These are phyloP conservation scores for Trissoscelio sp. DNA, from an alignment of 2,888 invertebrate genomes.

Conservation along the genomic window DNA sequence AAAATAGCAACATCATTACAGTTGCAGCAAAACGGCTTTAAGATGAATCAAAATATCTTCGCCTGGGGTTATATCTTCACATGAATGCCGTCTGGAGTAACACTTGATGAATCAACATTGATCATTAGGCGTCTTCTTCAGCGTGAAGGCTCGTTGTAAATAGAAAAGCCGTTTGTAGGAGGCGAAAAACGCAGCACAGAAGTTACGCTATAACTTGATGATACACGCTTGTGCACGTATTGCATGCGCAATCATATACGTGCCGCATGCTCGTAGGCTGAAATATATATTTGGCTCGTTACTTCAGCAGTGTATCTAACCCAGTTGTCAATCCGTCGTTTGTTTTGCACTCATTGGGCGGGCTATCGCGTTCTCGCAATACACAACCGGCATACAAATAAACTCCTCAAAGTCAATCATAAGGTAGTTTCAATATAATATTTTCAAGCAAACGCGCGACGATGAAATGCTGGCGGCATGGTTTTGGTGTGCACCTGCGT, in stretches of 20 bases:
- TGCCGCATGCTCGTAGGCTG: slow-evolving; percentile 46
- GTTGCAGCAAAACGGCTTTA: slow-evolving; percentile 3
- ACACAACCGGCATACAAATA: slow-evolving; percentile 76
- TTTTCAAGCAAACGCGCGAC: slow-evolving; percentile 52
- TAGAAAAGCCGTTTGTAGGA: slow-evolving; percentile 18
- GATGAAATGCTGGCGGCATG: slow-evolving; percentile 27
- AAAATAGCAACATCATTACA: slow-evolving; percentile 10
- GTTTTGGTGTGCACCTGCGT: slow-evolving; percentile 16
- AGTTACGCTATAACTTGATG: slow-evolving; percentile 60
- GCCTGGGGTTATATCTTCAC: slow-evolving; percentile 16
- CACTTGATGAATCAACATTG: slow-evolving; percentile 56
- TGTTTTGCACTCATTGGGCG: slow-evolving; percentile 77
- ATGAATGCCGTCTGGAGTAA: slow-evolving; percentile 30
- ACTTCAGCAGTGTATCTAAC: slow-evolving; percentile 77
- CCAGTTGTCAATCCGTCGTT: slow-evolving; percentile 79
- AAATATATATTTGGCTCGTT: slow-evolving; percentile 74
- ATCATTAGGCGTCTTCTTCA: slow-evolving; percentile 63
- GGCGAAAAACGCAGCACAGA: slow-evolving; percentile 42
- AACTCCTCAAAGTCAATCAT: slow-evolving; percentile 75
- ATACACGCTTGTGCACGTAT: slow-evolving; percentile 40
- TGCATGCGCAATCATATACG: slow-evolving; percentile 61
- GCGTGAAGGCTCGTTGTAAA: slow-evolving; percentile 44
- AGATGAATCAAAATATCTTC: slow-evolving; percentile 30
- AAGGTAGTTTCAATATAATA: slow-evolving; percentile 61
- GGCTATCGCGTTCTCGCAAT: slow-evolving; percentile 74